Percentiles rank a stretch among this genome's conserved stretches.
Conservation (phyloP, 1,140 invertebrate species). For the Argopecten irradians region DNA sequence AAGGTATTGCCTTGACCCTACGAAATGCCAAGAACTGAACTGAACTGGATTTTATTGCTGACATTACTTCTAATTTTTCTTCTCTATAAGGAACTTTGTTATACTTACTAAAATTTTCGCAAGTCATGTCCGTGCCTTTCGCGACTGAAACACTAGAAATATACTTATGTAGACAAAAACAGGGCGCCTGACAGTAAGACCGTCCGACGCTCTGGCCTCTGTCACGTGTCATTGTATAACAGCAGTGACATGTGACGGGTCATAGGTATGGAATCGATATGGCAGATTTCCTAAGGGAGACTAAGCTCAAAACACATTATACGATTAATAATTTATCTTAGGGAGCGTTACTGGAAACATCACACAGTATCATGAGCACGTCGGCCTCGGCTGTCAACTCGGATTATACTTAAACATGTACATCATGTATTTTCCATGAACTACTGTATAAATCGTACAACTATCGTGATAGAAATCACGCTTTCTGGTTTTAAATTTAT, state of each 20-base stretch:
- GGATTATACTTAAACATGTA: neutral
- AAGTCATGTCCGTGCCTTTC: too few species aligned
- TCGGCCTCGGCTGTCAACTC: neutral
- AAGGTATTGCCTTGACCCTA: too few species aligned
- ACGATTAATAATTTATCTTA: slow-evolving; percentile 11
- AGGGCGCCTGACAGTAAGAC: neutral
- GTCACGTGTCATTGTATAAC: neutral
- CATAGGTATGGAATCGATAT: neutral
- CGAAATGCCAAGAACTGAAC: too few species aligned
- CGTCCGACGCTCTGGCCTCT: neutral
- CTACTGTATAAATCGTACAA: neutral
- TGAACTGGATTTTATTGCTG: too few species aligned
- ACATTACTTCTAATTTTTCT: too few species aligned
- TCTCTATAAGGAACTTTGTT: too few species aligned
- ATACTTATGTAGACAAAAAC: too few species aligned
- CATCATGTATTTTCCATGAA: neutral
- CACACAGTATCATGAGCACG: neutral
- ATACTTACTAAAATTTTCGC: too few species aligned
- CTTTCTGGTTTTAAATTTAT: neutral
- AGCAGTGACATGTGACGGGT: neutral
- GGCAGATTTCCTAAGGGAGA: neutral
- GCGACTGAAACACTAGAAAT: too few species aligned
- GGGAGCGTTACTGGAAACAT: neutral
- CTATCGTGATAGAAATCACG: neutral
- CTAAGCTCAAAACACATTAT: neutral